Base-by-base conservation (phyloP, 1,140 invertebrate species). In the Drosophila bipectinata region DNA sequence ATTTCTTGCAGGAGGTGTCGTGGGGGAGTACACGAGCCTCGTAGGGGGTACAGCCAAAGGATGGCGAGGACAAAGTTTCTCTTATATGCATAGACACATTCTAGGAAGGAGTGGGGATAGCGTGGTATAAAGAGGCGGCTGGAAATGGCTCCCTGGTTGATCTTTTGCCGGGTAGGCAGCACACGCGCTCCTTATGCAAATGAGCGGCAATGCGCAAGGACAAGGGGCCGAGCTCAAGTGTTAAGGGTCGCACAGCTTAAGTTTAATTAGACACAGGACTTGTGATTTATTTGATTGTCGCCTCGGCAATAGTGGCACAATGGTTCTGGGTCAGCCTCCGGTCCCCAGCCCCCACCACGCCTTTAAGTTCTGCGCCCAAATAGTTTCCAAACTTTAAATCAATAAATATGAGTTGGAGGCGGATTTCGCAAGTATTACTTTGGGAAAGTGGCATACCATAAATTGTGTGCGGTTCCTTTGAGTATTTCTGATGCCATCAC, bases 281-380 rank as follows among this genome's bases (percentile, higher is more conserved):
- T 67, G 82, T 85, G 82, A 85, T 87, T 85, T 85, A 85, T 85
- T 82, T 87, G 68, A 85, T 82, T 85, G 77, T 54, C 73, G 56
- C 59, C 57, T 7, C 32, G 49, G 69, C 58, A 73, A 72, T 74
- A 63, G 52, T 52, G 37, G 24, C 48, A 10, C 30, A 66, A 61
- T 30, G 21, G 48, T 52, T 74, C 39, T 74, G 53, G 59, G 53
- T 58, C 61, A 39, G 39, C 37, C 34, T 44, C 51, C 26, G 18
- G 15, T 44, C 15, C 34, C 21, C 41, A 18, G 26, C n/a, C 4
- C 24, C 28, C 10, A 8, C 28, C 12, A 37, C 12, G 10, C 4
- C 34, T 37, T 37, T n/a, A 41, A 58, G 37, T 34, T 30, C 18
- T 28, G 15, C 5, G 6, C 28, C 10, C 0, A 32, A 56, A 68